Evolutionary conservation across 2,113 vertebrate genomes (phyloP).

Genomic region (zebrafish (Danio rerio)): GRCz12tu NC_133182.1:24927001-24927500

Average conservation of each 20-base stretch:
- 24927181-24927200: background rate
- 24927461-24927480: no score
- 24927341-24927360: background rate
- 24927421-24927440: no score
- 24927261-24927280: background rate
- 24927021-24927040: constrained; percentile 17
- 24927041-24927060: background rate
- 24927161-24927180: constrained; percentile 6
- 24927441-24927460: no score
- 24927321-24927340: background rate
- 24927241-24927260: background rate
- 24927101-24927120: background rate
- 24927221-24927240: background rate
- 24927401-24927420: no score
- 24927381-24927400: no score
- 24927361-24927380: background rate
- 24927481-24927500: no score
- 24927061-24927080: background rate
- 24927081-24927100: constrained; percentile 13
- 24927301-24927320: background rate
- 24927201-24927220: constrained; percentile 3
- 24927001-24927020: constrained; percentile 1
- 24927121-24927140: background rate
- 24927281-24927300: background rate
- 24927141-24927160: background rate